Evolutionary conservation across 2,113 vertebrate species (phyloP), one percentile per base, ranked within the genome.

Genomic region (Rhombomys opimus): DNA sequence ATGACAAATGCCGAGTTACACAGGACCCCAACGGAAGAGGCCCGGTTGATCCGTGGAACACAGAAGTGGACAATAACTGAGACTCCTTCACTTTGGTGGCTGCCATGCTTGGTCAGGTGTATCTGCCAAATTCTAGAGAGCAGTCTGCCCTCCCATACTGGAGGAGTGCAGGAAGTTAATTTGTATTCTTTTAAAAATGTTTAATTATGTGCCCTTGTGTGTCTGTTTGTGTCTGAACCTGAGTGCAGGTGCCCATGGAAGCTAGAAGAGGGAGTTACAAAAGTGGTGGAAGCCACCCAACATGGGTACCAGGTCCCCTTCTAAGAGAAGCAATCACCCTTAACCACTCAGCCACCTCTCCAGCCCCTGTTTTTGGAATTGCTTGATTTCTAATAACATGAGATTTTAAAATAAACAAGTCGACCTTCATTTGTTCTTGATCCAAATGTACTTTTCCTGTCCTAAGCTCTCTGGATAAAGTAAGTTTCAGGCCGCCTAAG

Each of bases 401-500:
- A 65, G 10, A 80, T 50, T 80, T 35, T n/a, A 81, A 86, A 80
- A 86, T 61, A 78, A 95, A 68, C 46, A 52, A 90, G 59, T 52
- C 77, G 11, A 38, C n/a, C 20, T 89, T 91, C 72, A 41, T 96
- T 87, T 87, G 12, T 59, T 89, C 75, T 63, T 15, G 41, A 17
- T 75, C 76, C 65, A 67, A 84, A 59, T 75, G 2, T 35, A 11
- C n/a, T 82, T 94, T 85, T 80, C 46, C 46, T 80, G 13, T 86
- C 92, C 76, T 85, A 72, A 89, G 54, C 25, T 90, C 90, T 92
- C 88, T 73, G 92, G 87, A 72, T 59, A 88, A 85, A 95, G 54
- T 92, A 85, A 81, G 65, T 22, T 50, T 80, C 80, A 90, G 78
- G 46, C 17, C 57, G 70, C 10, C 38, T 20, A 20, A 78, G 38